Evolutionary conservation across 2,797 vertebrate species (phyloP), one percentile per base, ranked within the genome.

Genomic region (Eleutherodactylus coqui): DNA sequence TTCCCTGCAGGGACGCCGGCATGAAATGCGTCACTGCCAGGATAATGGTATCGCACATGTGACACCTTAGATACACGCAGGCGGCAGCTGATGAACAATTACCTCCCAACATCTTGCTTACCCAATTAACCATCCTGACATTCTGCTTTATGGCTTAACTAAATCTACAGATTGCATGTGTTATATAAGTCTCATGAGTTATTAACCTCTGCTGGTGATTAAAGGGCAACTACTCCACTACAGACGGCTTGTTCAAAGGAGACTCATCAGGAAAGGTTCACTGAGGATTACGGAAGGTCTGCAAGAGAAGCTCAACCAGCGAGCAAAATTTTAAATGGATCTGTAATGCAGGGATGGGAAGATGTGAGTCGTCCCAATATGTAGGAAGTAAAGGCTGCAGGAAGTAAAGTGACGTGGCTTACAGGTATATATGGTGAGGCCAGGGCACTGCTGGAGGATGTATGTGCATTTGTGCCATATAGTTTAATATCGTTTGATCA

Each of bases 151-250:
- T 2, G 19, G 73, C 24, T 75, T 49, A 51, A 34, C 17, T 75
- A 9, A 32, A 32, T 16, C 34, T 58, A 27, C 76, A 38, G 53
- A 78, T 43, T 27, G 36, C 24, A 60, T 41, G 34, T 14, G 51
- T 78, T 78, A 55, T 78, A 5, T 58, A 58, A 78, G 10, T 55
- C 29, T 51, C 38, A 43, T 45, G 9, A 24, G 49, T 38, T 38
- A 36, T 78, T 55, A 78, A 58, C 75, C 75, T 17, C 36, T 24
- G 19, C 36, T 70, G 67, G 36, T 4, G 67, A 34, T 73, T 73
- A 73, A 73, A 73, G 70, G 36, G 70, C 38, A 16, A 45, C 41
- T 45, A 14, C 24, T 5, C 38, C 19, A 14, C 16, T 0, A 21
- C 64, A 21, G 32, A 21, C 5, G 13, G 60, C 16, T 13, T n/a